Conservation (phyloP, 35 echinoderm and acorn worm species). For the Strongylocentrotus purpuratus region DNA sequence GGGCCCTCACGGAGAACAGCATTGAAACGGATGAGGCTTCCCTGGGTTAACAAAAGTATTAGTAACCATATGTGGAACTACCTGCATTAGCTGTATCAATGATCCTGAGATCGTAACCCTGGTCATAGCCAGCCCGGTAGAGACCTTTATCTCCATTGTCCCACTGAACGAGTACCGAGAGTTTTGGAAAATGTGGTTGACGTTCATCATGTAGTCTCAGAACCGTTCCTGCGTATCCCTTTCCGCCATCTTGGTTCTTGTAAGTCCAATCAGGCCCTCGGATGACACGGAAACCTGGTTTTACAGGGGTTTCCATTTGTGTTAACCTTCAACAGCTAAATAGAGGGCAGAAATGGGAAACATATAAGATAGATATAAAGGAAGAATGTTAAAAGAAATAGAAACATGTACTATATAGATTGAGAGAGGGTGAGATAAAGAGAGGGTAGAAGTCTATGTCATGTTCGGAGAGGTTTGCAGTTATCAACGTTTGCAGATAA, state of each 20-base stretch:
- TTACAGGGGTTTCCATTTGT: neutral
- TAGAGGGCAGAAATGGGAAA: too few relatives aligned
- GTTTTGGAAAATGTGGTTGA: neutral
- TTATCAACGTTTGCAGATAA: too few relatives aligned
- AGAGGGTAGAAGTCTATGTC: too few relatives aligned
- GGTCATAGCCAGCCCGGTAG: neutral
- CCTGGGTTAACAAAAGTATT: neutral
- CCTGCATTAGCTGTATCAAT: neutral
- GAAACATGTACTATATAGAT: too few relatives aligned
- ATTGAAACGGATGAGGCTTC: neutral
- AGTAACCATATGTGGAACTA: neutral
- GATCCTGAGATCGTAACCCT: neutral
- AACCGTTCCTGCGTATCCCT: neutral
- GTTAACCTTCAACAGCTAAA: neutral
- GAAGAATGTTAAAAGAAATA: too few relatives aligned
- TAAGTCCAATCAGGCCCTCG: neutral
- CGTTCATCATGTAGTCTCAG: neutral
- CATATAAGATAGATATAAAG: too few relatives aligned
- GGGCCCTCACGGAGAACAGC: neutral
- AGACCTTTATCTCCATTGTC: conserved; percentile 7
- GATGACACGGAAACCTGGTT: conserved; percentile 12
- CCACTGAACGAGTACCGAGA: neutral
- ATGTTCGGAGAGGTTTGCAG: too few relatives aligned
- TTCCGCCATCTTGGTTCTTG: conserved; percentile 24
- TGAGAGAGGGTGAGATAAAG: too few relatives aligned